Conservation (phyloP, 2,888 invertebrate species). For the Harpalus rufipes region DNA sequence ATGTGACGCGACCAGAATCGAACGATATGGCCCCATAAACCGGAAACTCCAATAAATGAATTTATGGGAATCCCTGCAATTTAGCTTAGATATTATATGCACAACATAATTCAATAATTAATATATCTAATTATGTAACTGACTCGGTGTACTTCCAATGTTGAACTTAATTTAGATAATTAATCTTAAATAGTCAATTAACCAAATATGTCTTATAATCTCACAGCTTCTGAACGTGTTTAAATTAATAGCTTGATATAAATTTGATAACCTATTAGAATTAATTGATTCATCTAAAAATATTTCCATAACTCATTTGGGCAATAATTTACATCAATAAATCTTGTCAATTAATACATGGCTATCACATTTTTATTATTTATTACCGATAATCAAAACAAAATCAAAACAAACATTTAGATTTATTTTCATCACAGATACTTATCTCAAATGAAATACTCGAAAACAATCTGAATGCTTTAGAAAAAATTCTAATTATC, state of each 20-base stretch:
- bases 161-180: conserved; percentile 30
- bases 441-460: not conserved
- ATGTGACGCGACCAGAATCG: too few relatives aligned
- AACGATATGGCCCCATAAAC: too few relatives aligned
- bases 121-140: not conserved
- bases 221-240: not conserved
- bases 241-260: conserved; percentile 34
- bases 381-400: not conserved
- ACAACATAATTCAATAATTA: not conserved
- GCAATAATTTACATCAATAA: conserved; percentile 31
- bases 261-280: conserved; percentile 42
- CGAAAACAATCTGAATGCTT: not conserved
- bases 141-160: not conserved
- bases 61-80: not conserved
- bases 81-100: not conserved
- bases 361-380: not conserved
- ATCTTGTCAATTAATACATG: conserved; percentile 25
- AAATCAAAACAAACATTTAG: not conserved
- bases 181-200: conserved; percentile 15
- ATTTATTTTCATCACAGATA: not conserved
- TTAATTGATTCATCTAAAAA: conserved; percentile 33
- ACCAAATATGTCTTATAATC: not conserved
- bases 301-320: conserved; percentile 36
- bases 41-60: not conserved
- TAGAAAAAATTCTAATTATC: not conserved